Evolutionary conservation across 1,140 invertebrate species (phyloP), one percentile per base, ranked within the genome.

Genomic region (Leguminivora glycinivorella): DNA sequence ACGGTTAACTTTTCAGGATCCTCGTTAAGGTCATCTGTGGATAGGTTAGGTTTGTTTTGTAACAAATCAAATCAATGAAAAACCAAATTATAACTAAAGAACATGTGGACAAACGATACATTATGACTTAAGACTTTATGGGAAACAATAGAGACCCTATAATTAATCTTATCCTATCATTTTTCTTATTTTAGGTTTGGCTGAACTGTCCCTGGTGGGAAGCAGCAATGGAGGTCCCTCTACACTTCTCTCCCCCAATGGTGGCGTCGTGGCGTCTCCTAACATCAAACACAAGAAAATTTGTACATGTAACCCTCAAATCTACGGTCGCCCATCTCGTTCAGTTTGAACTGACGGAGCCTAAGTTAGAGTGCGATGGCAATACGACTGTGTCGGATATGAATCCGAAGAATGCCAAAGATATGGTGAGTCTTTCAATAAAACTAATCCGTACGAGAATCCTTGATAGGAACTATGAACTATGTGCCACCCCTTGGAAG

Each of bases 181-280:
- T 40, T 71, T 70, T 34, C 19, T 1, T 47, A 52, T 52, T 22
- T 14, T 34, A 93, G 86, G 92, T 94, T 1, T 92, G 90, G 74
- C 92, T 97, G 68, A 93, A 93, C 67, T 96, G 95, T 89, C 96
- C 96, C 0, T 97, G 96, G 95, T 93, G 93, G 76, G 89, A 93
- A 6, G 93, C 94, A 72, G 94, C 95, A 40, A 94, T 94, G 56
- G 94, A 93, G 68, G 95, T 96, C 58, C 91, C 93, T 0, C 86
- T 98, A 1, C 94, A 95, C 78, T 98, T 98, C 89, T 93, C 95
- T 1, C 95, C 96, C 6, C 97, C 97, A 1, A 94, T 98, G 80
- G 94, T 94, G 75, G 94, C 96, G 0, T 93, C 93, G 7, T 95
- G 96, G 92, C 95, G 96, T 72, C 92, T 98, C 2, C 95, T 97